Evolutionary conservation across 2,888 invertebrate species (phyloP).

Genomic region (Cistogaster globosa): DNA sequence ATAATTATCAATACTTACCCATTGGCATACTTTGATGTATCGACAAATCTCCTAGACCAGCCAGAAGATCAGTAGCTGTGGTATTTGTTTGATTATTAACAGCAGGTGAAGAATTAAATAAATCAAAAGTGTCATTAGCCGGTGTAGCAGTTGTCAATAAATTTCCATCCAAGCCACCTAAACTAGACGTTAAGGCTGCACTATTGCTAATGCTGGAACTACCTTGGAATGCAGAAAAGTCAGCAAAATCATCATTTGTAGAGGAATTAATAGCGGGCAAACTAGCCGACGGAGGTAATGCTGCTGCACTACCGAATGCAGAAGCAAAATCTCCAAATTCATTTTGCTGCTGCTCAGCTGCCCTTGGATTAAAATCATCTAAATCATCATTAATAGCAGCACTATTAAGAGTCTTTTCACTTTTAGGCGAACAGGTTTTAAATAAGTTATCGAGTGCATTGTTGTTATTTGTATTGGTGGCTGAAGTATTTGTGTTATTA

Average conservation of each 20-base stretch:
- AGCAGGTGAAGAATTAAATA: constrained; percentile 75
- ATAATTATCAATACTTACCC: constrained; percentile 78
- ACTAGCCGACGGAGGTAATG: constrained; percentile 75
- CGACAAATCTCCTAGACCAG: constrained; percentile 83
- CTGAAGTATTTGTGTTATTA: constrained; percentile 74
- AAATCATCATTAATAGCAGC: constrained; percentile 84
- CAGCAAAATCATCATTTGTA: constrained; percentile 89
- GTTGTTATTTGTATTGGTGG: constrained; percentile 74
- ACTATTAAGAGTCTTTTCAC: constrained; percentile 71
- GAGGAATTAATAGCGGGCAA: constrained; percentile 56
- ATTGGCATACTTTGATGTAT: constrained; percentile 81
- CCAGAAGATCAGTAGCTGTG: constrained; percentile 83
- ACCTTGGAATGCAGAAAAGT: constrained; percentile 89
- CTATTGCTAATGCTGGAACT: constrained; percentile 62
- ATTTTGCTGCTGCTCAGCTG: constrained; percentile 81
- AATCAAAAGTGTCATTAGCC: constrained; percentile 78
- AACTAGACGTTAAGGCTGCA: constrained; percentile 47
- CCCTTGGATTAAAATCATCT: constrained; percentile 83
- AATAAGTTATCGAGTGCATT: constrained; percentile 84
- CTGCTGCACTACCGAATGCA: constrained; percentile 84
- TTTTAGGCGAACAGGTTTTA: constrained; percentile 84
- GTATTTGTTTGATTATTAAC: constrained; percentile 52
- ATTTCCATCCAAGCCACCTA: constrained; percentile 75
- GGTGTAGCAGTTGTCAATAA: constrained; percentile 76
- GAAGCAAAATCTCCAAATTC: constrained; percentile 92